These are phyloP conservation scores for Nemotelus nigrinus DNA, from an alignment of 2,888 invertebrate species.

Conservation along the genomic window DNA sequence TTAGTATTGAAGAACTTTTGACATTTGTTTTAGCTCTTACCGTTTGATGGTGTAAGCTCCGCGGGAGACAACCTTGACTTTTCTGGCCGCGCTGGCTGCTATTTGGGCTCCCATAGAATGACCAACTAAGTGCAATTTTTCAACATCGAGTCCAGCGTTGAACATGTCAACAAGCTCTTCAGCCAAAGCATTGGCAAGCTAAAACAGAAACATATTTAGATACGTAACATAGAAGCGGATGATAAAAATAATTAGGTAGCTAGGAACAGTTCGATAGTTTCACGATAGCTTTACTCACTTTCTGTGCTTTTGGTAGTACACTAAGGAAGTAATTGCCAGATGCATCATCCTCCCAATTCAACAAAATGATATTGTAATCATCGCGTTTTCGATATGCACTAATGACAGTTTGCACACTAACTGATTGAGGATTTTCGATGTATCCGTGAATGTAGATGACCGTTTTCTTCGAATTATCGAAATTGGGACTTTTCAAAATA, in stretches of 20 bases:
- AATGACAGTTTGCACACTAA: slow-evolving; percentile 67
- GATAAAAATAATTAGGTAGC: background rate
- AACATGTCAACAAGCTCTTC: slow-evolving; percentile 56
- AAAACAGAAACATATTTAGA: too few relatives aligned
- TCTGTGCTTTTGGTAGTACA: slow-evolving; percentile 61
- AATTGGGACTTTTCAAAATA: slow-evolving; percentile 9
- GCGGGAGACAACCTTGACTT: slow-evolving; percentile 46
- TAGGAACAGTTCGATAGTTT: background rate
- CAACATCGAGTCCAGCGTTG: slow-evolving; percentile 49
- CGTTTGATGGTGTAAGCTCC: slow-evolving; percentile 47
- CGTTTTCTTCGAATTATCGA: slow-evolving; percentile 58
- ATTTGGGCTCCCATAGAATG: slow-evolving; percentile 54
- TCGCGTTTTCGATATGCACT: slow-evolving; percentile 60
- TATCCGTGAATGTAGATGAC: slow-evolving; percentile 72
- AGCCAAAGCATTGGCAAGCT: slow-evolving; percentile 59
- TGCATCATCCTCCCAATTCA: slow-evolving; percentile 63
- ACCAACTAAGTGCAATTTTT: slow-evolving; percentile 52
- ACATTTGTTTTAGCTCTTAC: slow-evolving; percentile 17
- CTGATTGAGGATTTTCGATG: slow-evolving; percentile 68
- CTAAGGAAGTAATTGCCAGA: slow-evolving; percentile 63
- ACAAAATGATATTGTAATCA: slow-evolving; percentile 60
- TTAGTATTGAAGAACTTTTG: background rate
- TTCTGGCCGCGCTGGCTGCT: slow-evolving; percentile 49
- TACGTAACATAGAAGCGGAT: background rate
- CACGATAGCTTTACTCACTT: slow-evolving; percentile 52